Evolutionary conservation across 1,140 invertebrate genomes (phyloP), one percentile per base, ranked within the genome.

Genomic region (Drosophila santomea): DNA sequence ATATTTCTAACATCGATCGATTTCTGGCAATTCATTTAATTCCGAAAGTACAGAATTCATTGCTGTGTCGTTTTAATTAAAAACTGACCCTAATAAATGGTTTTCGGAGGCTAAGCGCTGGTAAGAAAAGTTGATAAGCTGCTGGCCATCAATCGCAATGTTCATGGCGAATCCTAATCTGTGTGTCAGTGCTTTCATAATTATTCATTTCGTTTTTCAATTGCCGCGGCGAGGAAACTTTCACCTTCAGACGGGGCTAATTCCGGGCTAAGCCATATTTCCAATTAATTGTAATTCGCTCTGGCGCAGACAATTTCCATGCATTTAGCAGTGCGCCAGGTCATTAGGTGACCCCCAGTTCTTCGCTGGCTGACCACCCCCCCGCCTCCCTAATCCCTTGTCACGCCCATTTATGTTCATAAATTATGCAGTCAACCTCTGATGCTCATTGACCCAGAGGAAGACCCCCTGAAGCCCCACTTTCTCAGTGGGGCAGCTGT

Each of bases 351-450:
- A 51, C 25, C 36, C 25, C 15, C 54, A 39, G 8, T 25, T 5
- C 14, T 35, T 5, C 7, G n/a, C n/a, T n/a, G n/a, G n/a, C n/a
- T n/a, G n/a, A n/a, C n/a, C n/a, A 8, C 36, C 20, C 10, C 4
- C 15, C 0, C 14, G 4, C 15, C 23, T 17, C 36, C 64, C 64
- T 56, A 56, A 68, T 69, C 60, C 62, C 60, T 44, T 63, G 52
- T 63, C 82, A 85, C 82, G 83, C 78, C 78, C 82, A 75, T 78
- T 82, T 78, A 88, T 78, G 78, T 69, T 71, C 64, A 67, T 88
- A 81, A 85, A 85, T 85, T 85, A 85, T 86, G 82, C 78, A 81
- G 78, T 38, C 81, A 75, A 73, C 58, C 50, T 55, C 41, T 54
- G 66, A 54, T 74, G 73, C 73, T 74, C 62, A 63, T 64, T 80